These are phyloP conservation scores for Emys orbicularis DNA, from an alignment of 2,797 vertebrate species.

Conservation along the genomic window DNA sequence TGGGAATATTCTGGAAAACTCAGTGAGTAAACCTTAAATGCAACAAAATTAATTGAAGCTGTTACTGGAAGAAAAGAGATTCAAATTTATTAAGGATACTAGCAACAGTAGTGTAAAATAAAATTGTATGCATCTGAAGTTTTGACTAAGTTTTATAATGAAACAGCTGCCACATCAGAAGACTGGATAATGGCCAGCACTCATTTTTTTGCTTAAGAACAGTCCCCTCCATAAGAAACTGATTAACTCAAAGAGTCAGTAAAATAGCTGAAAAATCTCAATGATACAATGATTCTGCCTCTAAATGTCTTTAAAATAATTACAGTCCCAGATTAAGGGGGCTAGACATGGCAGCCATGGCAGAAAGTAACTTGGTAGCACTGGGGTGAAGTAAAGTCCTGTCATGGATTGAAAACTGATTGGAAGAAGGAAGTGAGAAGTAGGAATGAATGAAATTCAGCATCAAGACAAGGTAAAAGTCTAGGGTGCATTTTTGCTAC, in stretches of 20 bases:
- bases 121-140: not conserved
- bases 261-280: not conserved
- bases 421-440: not conserved
- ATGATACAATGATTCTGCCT: not conserved
- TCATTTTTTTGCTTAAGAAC: not conserved
- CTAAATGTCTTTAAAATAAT: not conserved
- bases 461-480: not conserved
- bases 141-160: not conserved
- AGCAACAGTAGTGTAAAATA: not conserved
- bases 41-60: not conserved
- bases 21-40: not conserved
- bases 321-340: not conserved
- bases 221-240: not conserved
- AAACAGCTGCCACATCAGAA: not conserved
- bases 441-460: not conserved
- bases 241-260: not conserved
- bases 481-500: accelerated
- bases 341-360: not conserved
- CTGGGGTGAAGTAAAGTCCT: not conserved
- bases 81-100: not conserved
- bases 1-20: not conserved
- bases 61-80: not conserved
- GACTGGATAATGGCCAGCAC: not conserved
- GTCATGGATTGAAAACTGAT: not conserved
- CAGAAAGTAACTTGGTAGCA: not conserved